Percentiles rank a stretch among this genome's conserved stretches.
Evolutionary conservation across 2,888 invertebrate species (phyloP).

Genomic region (Pharmacophagus antenor): DNA sequence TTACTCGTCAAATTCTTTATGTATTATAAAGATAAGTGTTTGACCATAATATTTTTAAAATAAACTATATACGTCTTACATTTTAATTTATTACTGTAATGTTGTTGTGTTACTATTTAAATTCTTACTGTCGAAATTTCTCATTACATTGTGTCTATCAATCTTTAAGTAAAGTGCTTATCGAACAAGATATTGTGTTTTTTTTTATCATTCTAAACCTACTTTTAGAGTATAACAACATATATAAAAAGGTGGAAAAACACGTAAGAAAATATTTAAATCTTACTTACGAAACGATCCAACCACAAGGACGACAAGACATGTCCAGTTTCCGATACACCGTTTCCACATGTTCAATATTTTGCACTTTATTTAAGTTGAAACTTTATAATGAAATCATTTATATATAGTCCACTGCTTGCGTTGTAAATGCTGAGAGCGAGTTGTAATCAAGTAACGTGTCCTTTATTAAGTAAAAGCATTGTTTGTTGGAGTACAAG

Average conservation of each 20-base stretch:
- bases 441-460: background rate
- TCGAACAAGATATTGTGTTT: background rate
- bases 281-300: slow-evolving; percentile 31
- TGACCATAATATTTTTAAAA: too few relatives aligned
- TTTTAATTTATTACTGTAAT: too few relatives aligned
- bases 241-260: slow-evolving; percentile 6
- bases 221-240: slow-evolving; percentile 1
- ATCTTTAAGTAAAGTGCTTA: too few relatives aligned
- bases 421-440: background rate
- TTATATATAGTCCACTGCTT: background rate
- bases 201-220: background rate
- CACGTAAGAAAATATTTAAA: slow-evolving; percentile 7
- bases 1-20: too few relatives aligned
- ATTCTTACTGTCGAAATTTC: background rate
- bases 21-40: too few relatives aligned
- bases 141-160: too few relatives aligned
- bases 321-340: slow-evolving; percentile 10
- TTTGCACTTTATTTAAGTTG: slow-evolving; percentile 6
- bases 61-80: too few relatives aligned
- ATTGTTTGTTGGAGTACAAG: background rate
- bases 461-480: background rate
- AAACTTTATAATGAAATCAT: slow-evolving; percentile 7
- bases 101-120: background rate
- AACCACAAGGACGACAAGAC: slow-evolving; percentile 27
- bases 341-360: slow-evolving; percentile 19